phyloP scores from a whole-genome alignment of 2,888 invertebrate genomes.

The Ochropleura leucogaster region DNA sequence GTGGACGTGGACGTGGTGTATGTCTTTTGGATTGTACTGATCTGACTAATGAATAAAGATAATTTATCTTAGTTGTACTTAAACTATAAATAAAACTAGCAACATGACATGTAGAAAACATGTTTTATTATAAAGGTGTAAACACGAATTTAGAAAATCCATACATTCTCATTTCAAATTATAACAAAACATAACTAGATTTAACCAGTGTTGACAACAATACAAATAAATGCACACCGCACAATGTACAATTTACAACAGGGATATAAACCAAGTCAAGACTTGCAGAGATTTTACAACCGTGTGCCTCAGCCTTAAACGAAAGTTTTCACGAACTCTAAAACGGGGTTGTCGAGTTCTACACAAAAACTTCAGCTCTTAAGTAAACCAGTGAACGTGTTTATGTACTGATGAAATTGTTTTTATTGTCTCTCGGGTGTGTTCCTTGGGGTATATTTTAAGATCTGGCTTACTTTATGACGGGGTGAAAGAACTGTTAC shows the following conservation, averaged over 20 bases:
- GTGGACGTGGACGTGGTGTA: too few relatives aligned
- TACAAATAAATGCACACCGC: conserved; percentile 33
- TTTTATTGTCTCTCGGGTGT: conserved; percentile 36
- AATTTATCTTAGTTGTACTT: neutral
- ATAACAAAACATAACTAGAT: conserved; percentile 1
- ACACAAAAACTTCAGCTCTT: conserved; percentile 58
- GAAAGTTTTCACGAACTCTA: conserved; percentile 46
- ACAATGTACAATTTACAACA: conserved; percentile 42
- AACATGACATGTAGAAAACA: neutral
- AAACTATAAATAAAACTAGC: neutral
- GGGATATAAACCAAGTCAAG: conserved; percentile 27
- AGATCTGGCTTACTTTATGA: conserved; percentile 5
- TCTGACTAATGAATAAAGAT: too few relatives aligned
- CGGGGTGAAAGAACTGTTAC: conserved; percentile 1
- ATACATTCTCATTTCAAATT: conserved; percentile 2
- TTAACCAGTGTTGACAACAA: conserved; percentile 14
- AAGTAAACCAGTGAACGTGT: conserved; percentile 53
- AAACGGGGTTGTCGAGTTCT: conserved; percentile 42
- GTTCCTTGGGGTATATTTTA: conserved; percentile 17
- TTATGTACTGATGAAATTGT: conserved; percentile 48
- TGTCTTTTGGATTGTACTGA: too few relatives aligned
- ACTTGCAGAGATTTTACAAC: conserved; percentile 32
- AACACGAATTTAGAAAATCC: too few relatives aligned
- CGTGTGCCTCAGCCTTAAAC: conserved; percentile 32
- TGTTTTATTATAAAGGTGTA: neutral